Evolutionary conservation across 2,888 invertebrate species (phyloP).

Genomic region (Aethes cnicana): DNA sequence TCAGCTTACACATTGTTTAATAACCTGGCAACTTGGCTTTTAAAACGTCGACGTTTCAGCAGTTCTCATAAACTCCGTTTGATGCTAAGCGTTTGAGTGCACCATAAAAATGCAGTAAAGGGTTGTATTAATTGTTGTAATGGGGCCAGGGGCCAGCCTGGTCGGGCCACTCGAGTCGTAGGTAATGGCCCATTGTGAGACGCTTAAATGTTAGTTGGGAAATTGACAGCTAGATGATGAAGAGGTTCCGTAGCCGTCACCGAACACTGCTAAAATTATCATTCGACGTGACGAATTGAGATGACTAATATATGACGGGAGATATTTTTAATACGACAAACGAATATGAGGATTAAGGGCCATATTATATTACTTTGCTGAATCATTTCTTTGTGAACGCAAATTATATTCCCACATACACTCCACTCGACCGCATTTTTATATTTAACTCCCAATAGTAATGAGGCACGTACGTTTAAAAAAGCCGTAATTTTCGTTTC

Average conservation of each 20-base stretch:
- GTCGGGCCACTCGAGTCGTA: conserved; percentile 7
- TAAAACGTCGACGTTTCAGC: conserved; percentile 7
- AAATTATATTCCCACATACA: too few species aligned
- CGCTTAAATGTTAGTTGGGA: not conserved
- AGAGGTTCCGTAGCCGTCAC: not conserved
- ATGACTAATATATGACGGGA: not conserved
- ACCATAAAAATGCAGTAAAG: conserved; percentile 19
- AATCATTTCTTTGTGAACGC: too few species aligned
- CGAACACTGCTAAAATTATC: not conserved
- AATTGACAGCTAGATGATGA: not conserved
- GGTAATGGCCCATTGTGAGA: conserved; percentile 4
- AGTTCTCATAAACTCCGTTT: conserved; percentile 22
- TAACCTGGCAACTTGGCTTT: not conserved
- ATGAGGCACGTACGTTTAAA: not conserved
- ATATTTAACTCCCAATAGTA: not conserved
- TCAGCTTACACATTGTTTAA: not conserved
- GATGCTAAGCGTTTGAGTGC: conserved; percentile 15
- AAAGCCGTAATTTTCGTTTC: not conserved
- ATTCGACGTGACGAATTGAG: not conserved
- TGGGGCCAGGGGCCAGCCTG: not conserved
- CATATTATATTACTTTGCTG: too few species aligned
- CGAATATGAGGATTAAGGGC: too few species aligned
- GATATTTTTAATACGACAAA: not conserved
- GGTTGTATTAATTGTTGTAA: conserved; percentile 25
- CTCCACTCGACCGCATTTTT: too few species aligned